phyloP scores from a whole-genome alignment of 2,113 vertebrate species.

The Calidris pugnax region DNA sequence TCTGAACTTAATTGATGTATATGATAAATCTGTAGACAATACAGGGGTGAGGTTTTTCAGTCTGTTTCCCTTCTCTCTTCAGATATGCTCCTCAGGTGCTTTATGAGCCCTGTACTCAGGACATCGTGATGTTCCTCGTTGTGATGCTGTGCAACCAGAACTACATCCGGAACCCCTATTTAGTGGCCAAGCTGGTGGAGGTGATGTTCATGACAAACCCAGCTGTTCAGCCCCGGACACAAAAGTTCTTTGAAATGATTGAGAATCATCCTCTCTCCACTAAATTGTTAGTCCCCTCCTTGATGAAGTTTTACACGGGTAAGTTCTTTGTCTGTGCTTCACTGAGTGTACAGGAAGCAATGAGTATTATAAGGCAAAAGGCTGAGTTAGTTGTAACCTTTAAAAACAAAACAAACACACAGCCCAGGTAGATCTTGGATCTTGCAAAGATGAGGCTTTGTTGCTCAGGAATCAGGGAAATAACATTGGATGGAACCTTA shows the following conservation, averaged over 20 bases:
- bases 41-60: background rate
- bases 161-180: conserved; percentile 97
- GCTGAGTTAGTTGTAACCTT: background rate
- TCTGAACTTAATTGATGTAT: background rate
- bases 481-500: background rate
- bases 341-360: too few species aligned
- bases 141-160: conserved; percentile 99
- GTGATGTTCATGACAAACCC: conserved; percentile 99
- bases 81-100: conserved; percentile 99
- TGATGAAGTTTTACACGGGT: conserved; percentile 99
- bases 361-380: background rate
- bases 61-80: background rate
- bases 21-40: background rate
- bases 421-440: background rate
- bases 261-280: conserved; percentile 94
- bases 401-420: background rate
- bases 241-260: conserved; percentile 98
- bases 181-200: conserved; percentile 97
- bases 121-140: conserved; percentile 95
- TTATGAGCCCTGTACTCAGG: conserved; percentile 97
- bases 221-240: conserved; percentile 94
- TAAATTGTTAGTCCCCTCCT: conserved; percentile 93
- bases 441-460: background rate
- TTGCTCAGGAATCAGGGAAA: background rate
- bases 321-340: background rate